Evolutionary conservation across 2,888 invertebrate species (phyloP).

Genomic region (Hypercompe scribonia): DNA sequence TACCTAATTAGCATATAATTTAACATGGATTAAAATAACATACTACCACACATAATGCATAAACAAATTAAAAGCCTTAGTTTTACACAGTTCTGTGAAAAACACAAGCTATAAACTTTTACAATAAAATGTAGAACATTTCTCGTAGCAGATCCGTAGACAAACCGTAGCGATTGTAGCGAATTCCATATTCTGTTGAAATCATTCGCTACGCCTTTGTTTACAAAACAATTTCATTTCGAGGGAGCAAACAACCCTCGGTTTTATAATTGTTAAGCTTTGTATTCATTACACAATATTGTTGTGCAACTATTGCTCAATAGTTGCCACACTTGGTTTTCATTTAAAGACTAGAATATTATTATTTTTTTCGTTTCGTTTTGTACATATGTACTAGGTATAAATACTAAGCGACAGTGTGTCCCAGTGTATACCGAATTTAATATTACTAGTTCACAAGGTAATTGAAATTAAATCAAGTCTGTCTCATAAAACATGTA

Average conservation of each 20-base stretch:
- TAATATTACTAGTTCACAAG: background rate
- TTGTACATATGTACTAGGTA: background rate
- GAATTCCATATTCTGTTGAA: background rate
- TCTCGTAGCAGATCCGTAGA: background rate
- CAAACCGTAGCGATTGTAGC: background rate
- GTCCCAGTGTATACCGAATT: background rate
- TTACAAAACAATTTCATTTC: conserved; percentile 7
- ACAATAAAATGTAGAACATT: background rate
- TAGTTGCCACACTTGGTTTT: background rate
- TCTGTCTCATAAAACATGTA: background rate
- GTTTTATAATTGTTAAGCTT: background rate
- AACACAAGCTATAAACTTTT: background rate
- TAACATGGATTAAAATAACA: no score
- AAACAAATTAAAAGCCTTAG: background rate
- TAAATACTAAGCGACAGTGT: background rate
- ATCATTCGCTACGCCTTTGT: background rate
- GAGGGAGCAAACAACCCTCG: background rate
- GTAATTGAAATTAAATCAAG: conserved; percentile 2
- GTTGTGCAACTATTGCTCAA: background rate
- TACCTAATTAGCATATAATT: no score
- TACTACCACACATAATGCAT: no score
- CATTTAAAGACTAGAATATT: no score
- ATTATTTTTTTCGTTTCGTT: background rate
- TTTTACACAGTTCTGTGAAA: background rate
- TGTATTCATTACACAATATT: background rate